Base-by-base conservation (phyloP, 2,888 invertebrate genomes). In the Hipparchia semele region DNA sequence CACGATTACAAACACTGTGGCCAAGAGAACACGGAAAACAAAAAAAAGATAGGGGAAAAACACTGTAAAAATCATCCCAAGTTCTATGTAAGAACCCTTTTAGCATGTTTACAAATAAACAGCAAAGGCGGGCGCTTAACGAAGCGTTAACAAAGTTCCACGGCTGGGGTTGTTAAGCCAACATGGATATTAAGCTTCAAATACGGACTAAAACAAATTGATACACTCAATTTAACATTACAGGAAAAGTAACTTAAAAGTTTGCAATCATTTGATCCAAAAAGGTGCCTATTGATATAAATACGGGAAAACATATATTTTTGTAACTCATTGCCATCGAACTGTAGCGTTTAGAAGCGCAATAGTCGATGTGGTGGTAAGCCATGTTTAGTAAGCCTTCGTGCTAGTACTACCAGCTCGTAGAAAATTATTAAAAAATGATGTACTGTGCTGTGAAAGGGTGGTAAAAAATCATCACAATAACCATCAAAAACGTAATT, bases 81-180 rank as follows among this genome's bases (percentile, higher is more conserved):
- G 59, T 60, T 10, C 33, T 13, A 49, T 13, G 13, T 9, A 64
- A 49, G 8, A 68, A 68, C 49, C 68, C 59, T 58, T 64, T 64
- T 58, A 68, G 58, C 54, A 46, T 68, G 56, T 68, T 46, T 46
- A 49, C 68, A 59, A 64, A 68, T 46, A 68, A 68, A 68, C 68
- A 58, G 58, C 46, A 46, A 68, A 68, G 46, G 23, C 58, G 68
- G 10, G 58, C 59, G 68, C 45, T 59, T 68, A 58, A 46, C 58
- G 58, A 68, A 68, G 58, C 68, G 56, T 58, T 58, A 56, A 68
- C 56, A 58, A 68, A 68, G 67, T 68, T 68, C 67, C 67, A 68
- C 58, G 67, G 58, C 56, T 58, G 46, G 45, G 46, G 58, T 68
- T 58, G 58, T 68, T 46, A 58, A 68, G 56, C 45, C 56, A 67